Base-by-base conservation (phyloP, 2,113 vertebrate species). In the Limanda limanda region DNA sequence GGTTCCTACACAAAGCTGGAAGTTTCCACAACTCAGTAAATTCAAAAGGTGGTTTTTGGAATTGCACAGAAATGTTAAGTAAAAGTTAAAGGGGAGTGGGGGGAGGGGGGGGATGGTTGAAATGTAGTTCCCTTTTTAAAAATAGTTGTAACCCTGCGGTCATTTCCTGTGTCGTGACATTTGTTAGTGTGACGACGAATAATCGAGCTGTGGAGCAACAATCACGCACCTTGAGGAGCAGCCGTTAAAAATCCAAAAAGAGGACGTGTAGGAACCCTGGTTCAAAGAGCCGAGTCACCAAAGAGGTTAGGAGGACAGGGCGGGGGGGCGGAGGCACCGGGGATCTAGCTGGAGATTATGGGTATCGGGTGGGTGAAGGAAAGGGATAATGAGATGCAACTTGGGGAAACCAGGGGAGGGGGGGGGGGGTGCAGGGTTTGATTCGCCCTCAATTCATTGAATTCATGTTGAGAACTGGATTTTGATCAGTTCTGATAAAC, bases 211-310 rank as follows among this genome's bases (percentile, higher is more conserved):
- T 20, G 74, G 52, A 73, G 76, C 67, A 40, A 65, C 62, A 51
- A 40, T 68, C 70, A 37, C 71, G 42, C 40, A 77, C 13, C 23
- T 68, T 17, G 45, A 31, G 47, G 5, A 74, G 21, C 48, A 74
- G 70, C 78, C 73, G 71, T 80, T 52, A 2, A 25, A 54, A 60
- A 63, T 35, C 45, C 23, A 59, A 60, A 45, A 61, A 24, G 48
- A 21, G 35, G 17, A 73, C n/a, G 71, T 89, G 87, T 79, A 86
- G 91, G 90, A 91, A 83, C 87, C 80, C 90, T 86, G 87, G 79
- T 76, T 76, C 18, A 83, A 68, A 76, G 54, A 78, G 57, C 59
- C 68, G 76, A 78, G 86, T 79, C 79, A 82, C 84, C 88, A 87
- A 88, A 91, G 86, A 91, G 68, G 83, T 81, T 73, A 74, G 89